Conservation (phyloP, 2,797 vertebrate species). For the Danionella dracula region DNA sequence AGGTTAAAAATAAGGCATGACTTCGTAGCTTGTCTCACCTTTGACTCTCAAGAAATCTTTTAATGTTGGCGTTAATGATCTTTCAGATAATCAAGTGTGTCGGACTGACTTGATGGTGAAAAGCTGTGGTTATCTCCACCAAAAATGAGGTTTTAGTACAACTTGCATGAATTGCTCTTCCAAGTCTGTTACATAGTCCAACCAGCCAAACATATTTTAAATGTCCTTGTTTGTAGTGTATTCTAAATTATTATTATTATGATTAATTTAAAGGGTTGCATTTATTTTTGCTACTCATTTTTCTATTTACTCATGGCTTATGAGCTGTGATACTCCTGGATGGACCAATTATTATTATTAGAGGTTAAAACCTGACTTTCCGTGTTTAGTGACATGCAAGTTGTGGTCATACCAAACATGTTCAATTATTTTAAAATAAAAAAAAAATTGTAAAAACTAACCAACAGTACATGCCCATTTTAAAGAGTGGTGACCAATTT, state of each 20-base stretch:
- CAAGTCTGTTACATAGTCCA: slow-evolving; percentile 53
- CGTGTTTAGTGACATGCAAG: no score
- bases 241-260: slow-evolving; percentile 66
- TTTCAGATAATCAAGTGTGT: slow-evolving; percentile 27
- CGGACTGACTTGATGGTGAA: slow-evolving; percentile 14
- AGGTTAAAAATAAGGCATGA: slow-evolving; percentile 36
- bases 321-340: slow-evolving; percentile 42
- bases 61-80: slow-evolving; percentile 34
- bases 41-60: slow-evolving; percentile 33
- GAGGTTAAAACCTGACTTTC: no score
- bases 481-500: no score
- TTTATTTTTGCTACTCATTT: slow-evolving; percentile 78
- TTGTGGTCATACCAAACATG: no score
- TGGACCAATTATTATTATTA: slow-evolving; percentile 68
- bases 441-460: no score
- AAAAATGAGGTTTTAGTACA: slow-evolving; percentile 52
- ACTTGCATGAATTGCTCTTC: slow-evolving; percentile 69
- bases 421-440: no score
- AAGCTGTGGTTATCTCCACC: slow-evolving; percentile 39
- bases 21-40: slow-evolving; percentile 19
- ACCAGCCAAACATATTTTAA: slow-evolving; percentile 38
- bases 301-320: slow-evolving; percentile 61
- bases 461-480: no score
- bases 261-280: slow-evolving; percentile 76
- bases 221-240: slow-evolving; percentile 44